These are phyloP conservation scores for Xyliphius kryptos DNA, from an alignment of 2,113 vertebrate genomes.

Conservation along the genomic window DNA sequence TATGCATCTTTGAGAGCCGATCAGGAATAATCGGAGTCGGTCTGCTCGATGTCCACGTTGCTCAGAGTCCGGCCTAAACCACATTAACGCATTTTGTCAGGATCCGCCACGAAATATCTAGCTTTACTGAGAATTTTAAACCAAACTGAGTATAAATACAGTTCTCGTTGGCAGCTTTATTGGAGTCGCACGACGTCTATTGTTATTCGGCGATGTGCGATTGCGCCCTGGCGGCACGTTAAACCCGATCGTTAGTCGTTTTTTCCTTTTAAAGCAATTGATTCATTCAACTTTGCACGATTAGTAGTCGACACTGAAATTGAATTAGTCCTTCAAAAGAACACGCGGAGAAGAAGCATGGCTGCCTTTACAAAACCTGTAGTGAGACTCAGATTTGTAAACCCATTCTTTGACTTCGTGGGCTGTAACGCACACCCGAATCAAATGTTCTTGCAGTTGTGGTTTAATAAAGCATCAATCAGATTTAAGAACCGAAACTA, in stretches of 20 bases:
- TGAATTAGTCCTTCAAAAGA: constrained; percentile 43
- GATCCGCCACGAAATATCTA: no score
- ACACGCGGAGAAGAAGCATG: constrained; percentile 56
- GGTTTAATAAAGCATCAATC: no score
- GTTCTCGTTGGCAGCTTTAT: no score
- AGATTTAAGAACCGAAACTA: no score
- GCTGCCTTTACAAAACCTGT: no score
- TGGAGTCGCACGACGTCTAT: background rate
- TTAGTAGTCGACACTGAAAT: constrained; percentile 46
- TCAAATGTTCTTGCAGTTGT: background rate
- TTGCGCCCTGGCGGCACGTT: no score
- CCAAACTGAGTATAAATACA: no score
- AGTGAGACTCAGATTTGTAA: no score
- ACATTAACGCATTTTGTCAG: no score
- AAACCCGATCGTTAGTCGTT: background rate
- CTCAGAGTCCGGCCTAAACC: constrained; percentile 37
- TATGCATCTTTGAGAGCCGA: constrained; percentile 1
- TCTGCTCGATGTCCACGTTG: constrained; percentile 37
- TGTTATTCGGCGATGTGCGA: background rate
- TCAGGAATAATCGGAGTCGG: background rate
- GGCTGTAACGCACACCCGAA: no score
- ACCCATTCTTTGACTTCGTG: no score
- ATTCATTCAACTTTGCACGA: background rate
- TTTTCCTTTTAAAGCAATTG: background rate
- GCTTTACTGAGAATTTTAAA: no score